These are phyloP conservation scores for Diadumene lineata DNA, from an alignment of 92 coral and sea anemone genomes.

Conservation along the genomic window DNA sequence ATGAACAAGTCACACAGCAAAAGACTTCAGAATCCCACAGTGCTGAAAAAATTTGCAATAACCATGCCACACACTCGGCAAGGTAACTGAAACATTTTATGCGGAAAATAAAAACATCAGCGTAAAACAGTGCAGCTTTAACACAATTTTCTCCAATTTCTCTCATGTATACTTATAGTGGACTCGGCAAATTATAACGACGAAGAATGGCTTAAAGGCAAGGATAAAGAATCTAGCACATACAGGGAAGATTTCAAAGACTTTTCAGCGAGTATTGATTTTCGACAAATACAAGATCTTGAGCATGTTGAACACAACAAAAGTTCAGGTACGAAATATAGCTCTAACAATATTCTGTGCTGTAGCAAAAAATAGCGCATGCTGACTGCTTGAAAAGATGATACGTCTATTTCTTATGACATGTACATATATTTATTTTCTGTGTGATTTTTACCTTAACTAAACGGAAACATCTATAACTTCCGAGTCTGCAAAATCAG, in stretches of 20 bases:
- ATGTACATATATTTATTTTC: no score
- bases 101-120: neutral
- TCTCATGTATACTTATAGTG: neutral
- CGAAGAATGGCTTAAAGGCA: neutral
- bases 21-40: neutral
- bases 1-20: slow-evolving; percentile 9
- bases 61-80: neutral
- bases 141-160: neutral
- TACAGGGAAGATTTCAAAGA: slow-evolving; percentile 27
- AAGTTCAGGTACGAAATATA: slow-evolving; percentile 10
- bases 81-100: neutral
- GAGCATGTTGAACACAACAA: neutral
- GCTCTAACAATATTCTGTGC: no score
- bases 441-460: neutral
- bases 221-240: slow-evolving; percentile 13
- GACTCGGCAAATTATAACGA: neutral
- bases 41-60: slow-evolving; percentile 17
- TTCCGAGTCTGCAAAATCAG: no score
- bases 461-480: neutral
- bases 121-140: neutral
- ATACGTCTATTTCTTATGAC: no score
- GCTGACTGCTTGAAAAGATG: no score
- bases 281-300: neutral
- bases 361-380: no score
- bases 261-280: neutral